These are phyloP conservation scores for Cassiopea andromeda DNA, from an alignment of 30 jellyfish, hydroid and myxozoan genomes.

Conservation along the genomic window DNA sequence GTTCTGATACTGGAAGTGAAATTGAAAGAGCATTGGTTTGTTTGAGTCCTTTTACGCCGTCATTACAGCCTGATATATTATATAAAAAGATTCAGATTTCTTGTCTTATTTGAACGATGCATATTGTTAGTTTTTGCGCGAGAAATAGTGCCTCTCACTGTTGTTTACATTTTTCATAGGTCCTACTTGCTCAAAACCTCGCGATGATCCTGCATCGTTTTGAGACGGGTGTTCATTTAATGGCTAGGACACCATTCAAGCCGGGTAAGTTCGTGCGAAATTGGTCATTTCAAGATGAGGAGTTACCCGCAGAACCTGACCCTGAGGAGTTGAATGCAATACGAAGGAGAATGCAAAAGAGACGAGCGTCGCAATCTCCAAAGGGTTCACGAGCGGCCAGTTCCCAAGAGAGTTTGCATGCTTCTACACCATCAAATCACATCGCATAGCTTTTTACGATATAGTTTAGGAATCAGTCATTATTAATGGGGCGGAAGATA, in stretches of 20 bases:
- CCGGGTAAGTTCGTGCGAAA: slow-evolving; percentile 91
- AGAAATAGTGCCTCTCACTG: no score
- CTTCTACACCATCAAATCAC: neutral
- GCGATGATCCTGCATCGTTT: slow-evolving; percentile 77
- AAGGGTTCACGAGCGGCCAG: neutral
- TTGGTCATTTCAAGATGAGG: slow-evolving; percentile 95
- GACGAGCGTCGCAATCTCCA: slow-evolving; percentile 30
- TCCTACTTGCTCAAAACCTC: slow-evolving; percentile 49
- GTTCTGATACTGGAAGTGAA: no score
- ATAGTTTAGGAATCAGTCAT: neutral
- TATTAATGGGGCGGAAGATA: no score
- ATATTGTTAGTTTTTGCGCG: no score
- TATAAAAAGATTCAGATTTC: no score
- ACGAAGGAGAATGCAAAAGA: slow-evolving; percentile 62
- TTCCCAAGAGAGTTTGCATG: neutral
- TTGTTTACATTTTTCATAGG: no score
- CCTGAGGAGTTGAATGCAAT: slow-evolving; percentile 75
- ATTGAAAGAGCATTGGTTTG: no score
- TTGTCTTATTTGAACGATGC: no score
- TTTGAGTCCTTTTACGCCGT: no score
- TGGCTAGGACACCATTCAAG: slow-evolving; percentile 92
- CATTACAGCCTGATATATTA: no score
- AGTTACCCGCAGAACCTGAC: slow-evolving; percentile 88
- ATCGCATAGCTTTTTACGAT: neutral
- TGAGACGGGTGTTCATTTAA: slow-evolving; percentile 82